Conservation (phyloP, 2,888 invertebrate genomes). For the Lasioglossum marginatum region DNA sequence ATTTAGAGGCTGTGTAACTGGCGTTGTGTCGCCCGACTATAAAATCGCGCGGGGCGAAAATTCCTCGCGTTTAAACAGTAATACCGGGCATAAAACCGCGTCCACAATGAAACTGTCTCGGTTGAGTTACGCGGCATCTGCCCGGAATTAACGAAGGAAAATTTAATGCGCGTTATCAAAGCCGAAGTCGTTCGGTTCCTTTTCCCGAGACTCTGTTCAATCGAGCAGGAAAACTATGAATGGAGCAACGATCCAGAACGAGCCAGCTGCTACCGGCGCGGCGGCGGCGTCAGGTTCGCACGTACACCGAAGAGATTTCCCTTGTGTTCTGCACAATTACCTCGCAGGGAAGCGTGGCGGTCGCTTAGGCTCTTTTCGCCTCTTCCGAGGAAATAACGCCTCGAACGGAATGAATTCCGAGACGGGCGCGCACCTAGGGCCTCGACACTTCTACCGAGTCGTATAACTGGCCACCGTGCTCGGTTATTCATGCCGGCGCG, state of each 20-base stretch:
- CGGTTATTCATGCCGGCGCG: background rate
- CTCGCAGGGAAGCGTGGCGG: slow-evolving; percentile 51
- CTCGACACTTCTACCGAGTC: background rate
- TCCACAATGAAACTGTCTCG: background rate
- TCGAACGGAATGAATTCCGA: slow-evolving; percentile 24
- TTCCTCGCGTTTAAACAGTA: background rate
- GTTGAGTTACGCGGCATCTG: background rate
- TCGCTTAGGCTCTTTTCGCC: slow-evolving; percentile 28
- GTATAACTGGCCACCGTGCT: background rate
- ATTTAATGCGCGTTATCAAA: slow-evolving; percentile 43
- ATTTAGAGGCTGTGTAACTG: background rate
- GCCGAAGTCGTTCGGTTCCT: slow-evolving; percentile 40
- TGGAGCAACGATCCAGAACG: slow-evolving; percentile 70
- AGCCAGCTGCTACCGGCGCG: slow-evolving; percentile 54
- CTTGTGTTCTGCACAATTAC: slow-evolving; percentile 68
- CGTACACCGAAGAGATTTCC: slow-evolving; percentile 63
- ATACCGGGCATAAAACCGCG: background rate
- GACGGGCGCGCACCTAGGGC: background rate
- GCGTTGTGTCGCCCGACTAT: background rate
- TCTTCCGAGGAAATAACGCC: slow-evolving; percentile 8
- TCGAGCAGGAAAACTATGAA: slow-evolving; percentile 68
- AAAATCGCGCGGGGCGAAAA: background rate
- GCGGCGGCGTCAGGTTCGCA: slow-evolving; percentile 46
- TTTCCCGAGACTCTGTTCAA: slow-evolving; percentile 37
- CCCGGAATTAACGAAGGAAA: slow-evolving; percentile 25